phyloP scores from a whole-genome alignment of 2,113 vertebrate genomes.

The Glaucidium brasilianum region DNA sequence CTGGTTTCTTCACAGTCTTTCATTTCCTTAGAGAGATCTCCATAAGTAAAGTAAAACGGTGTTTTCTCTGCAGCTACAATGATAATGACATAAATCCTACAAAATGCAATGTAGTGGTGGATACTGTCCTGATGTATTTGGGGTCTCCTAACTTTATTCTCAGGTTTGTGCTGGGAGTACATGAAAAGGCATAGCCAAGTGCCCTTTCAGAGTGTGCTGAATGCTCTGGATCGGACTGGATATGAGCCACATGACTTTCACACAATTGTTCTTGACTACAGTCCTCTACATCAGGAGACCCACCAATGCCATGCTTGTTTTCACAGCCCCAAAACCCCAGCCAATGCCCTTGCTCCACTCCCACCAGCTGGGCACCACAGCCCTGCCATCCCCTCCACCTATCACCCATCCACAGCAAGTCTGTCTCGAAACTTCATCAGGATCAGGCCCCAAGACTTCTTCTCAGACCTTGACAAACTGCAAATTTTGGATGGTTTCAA shows the following conservation, averaged over 20 bases:
- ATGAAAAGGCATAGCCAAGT: neutral
- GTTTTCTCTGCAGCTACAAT: neutral
- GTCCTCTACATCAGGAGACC: neutral
- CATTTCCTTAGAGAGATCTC: neutral
- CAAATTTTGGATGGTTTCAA: constrained; percentile 5
- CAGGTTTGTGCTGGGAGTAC: neutral
- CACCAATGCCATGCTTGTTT: neutral
- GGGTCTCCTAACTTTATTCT: neutral
- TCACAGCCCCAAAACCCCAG: neutral
- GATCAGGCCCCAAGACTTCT: neutral
- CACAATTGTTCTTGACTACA: neutral
- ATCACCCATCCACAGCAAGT: neutral
- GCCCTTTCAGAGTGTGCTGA: neutral
- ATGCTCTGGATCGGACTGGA: neutral
- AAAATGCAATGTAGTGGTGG: neutral
- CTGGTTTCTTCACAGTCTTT: neutral
- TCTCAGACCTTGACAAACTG: constrained; percentile 5
- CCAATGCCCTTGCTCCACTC: accelerated
- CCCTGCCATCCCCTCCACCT: neutral
- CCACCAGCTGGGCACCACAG: neutral
- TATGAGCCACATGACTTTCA: neutral
- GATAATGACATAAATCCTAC: neutral
- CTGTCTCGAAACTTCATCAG: accelerated
- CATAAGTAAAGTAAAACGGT: neutral
- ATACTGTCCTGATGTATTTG: neutral